phyloP scores from a whole-genome alignment of 1,140 invertebrate species.

The Charaxes varanes region DNA sequence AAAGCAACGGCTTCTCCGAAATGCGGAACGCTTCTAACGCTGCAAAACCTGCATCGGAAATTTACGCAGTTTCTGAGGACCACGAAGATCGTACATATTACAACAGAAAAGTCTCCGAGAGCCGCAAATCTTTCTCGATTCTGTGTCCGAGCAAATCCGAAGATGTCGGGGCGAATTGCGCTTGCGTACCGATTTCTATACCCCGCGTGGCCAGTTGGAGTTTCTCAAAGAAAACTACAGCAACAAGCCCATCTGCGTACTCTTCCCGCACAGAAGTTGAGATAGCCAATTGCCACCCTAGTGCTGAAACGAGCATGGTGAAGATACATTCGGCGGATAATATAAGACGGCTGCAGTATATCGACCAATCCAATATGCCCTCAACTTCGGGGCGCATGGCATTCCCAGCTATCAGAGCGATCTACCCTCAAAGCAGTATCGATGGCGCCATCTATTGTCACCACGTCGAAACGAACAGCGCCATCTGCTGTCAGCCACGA shows the following conservation, averaged over 20 bases:
- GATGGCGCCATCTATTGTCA: background rate
- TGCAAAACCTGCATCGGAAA: background rate
- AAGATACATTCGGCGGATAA: conserved; percentile 9
- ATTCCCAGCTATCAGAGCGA: background rate
- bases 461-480: background rate
- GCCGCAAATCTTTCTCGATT: background rate
- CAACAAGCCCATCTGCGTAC: background rate
- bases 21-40: background rate
- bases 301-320: background rate
- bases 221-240: conserved; percentile 7
- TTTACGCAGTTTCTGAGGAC: background rate
- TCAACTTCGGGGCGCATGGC: background rate
- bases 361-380: background rate
- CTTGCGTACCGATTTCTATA: conserved; percentile 3
- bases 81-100: background rate
- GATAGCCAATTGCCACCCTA: background rate
- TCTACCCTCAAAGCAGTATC: background rate
- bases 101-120: background rate
- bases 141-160: background rate
- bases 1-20: background rate
- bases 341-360: conserved; percentile 5
- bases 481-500: conserved; percentile 11
- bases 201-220: conserved; percentile 14
- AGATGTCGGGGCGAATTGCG: background rate
- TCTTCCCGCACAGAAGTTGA: background rate